These are phyloP conservation scores for Nycteola revayana DNA, from an alignment of 2,888 invertebrate species.

Conservation along the genomic window DNA sequence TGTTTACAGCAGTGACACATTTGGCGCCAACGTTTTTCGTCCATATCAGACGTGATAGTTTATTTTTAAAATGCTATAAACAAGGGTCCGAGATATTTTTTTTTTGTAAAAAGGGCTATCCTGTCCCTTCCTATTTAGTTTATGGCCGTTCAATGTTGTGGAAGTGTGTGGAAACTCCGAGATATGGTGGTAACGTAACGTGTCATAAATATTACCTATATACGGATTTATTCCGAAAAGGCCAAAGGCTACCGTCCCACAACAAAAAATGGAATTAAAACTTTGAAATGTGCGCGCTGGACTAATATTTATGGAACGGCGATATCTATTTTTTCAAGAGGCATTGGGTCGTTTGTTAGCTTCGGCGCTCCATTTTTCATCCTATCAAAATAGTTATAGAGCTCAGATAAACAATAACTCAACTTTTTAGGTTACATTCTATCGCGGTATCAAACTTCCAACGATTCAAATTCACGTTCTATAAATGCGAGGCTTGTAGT, in stretches of 20 bases:
- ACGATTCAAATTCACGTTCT: too few species aligned
- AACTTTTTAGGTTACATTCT: too few species aligned
- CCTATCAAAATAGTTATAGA: too few species aligned
- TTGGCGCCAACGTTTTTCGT: too few species aligned
- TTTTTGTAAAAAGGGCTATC: conserved; percentile 45
- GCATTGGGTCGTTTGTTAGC: too few species aligned
- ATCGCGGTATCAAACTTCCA: too few species aligned
- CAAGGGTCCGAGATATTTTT: conserved; percentile 32
- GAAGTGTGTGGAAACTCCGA: conserved; percentile 66
- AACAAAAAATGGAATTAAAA: conserved; percentile 14
- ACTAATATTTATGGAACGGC: conserved; percentile 19
- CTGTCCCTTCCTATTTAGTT: conserved; percentile 60
- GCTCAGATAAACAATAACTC: too few species aligned
- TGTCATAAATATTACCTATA: conserved; percentile 63
- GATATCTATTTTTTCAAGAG: too few species aligned
- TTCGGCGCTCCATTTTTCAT: too few species aligned
- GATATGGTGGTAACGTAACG: conserved; percentile 60
- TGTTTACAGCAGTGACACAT: too few species aligned
- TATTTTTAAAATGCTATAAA: conserved; percentile 33
- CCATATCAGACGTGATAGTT: too few species aligned
- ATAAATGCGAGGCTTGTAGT: too few species aligned
- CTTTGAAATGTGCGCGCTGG: conserved; percentile 18
- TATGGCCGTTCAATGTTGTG: conserved; percentile 67
- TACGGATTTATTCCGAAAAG: conserved; percentile 42
- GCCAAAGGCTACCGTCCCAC: conserved; percentile 8